Conservation (phyloP, 2,113 vertebrate species). For the Barbus barbus region DNA sequence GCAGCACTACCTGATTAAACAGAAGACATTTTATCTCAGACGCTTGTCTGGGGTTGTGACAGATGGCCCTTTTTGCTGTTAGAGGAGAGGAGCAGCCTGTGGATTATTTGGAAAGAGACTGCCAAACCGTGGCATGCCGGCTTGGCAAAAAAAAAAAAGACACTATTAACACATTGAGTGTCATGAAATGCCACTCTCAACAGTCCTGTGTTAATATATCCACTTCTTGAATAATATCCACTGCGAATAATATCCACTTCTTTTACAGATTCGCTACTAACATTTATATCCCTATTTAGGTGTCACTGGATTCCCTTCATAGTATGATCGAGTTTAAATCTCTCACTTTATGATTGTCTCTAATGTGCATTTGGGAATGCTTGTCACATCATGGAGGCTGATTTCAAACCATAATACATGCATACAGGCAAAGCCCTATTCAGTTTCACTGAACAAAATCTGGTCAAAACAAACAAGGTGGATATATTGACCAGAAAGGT, state of each 20-base stretch:
- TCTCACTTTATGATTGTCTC: neutral
- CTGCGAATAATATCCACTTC: conserved; percentile 17
- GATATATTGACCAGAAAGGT: conserved; percentile 39
- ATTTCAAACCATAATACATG: conserved; percentile 25
- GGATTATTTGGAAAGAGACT: conserved; percentile 53
- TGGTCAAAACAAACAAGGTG: conserved; percentile 37
- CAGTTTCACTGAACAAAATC: conserved; percentile 5
- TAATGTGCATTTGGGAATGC: neutral
- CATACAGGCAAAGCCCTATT: conserved; percentile 15
- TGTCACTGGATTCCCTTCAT: neutral
- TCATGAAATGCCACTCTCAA: conserved; percentile 37
- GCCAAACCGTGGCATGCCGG: conserved; percentile 58
- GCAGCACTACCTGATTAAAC: conserved; percentile 52
- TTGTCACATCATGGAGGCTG: neutral
- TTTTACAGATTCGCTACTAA: neutral
- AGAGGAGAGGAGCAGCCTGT: conserved; percentile 13
- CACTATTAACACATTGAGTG: conserved; percentile 58
- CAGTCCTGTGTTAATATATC: conserved; percentile 16
- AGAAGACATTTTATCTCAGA: conserved; percentile 61
- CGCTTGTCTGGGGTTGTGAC: conserved; percentile 64
- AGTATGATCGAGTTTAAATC: neutral
- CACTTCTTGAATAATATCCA: no score
- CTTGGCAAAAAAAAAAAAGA: conserved; percentile 67
- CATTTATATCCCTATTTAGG: neutral
- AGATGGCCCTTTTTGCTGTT: conserved; percentile 69